Evolutionary conservation across 2,113 vertebrate species (phyloP).

Genomic region (Pundamilia nyererei): DNA sequence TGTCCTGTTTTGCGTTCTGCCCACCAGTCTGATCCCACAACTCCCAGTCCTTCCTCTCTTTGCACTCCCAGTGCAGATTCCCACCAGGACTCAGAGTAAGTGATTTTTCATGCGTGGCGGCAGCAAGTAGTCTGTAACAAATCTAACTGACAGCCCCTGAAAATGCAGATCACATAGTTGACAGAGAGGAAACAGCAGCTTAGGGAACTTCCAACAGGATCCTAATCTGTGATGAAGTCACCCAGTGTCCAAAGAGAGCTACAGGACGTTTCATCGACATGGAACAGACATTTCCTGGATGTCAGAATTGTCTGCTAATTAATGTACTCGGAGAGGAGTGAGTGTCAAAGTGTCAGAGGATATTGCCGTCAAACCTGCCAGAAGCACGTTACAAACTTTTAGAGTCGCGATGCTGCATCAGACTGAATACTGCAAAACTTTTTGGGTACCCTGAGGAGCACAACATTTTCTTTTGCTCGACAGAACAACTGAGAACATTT

Average conservation of each 20-base stretch:
- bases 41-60: background rate
- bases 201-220: conserved; percentile 44
- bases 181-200: conserved; percentile 48
- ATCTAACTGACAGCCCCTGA: conserved; percentile 67
- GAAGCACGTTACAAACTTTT: conserved; percentile 26
- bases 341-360: conserved; percentile 28
- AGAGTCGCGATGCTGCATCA: background rate
- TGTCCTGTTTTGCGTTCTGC: background rate
- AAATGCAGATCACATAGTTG: conserved; percentile 62
- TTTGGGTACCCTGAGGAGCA: background rate
- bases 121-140: conserved; percentile 66
- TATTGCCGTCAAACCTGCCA: background rate
- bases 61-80: conserved; percentile 5
- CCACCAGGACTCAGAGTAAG: conserved; percentile 37
- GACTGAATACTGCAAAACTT: conserved; percentile 23
- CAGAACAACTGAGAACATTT: background rate
- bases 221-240: conserved; percentile 53
- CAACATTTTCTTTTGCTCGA: conserved; percentile 8
- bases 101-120: conserved; percentile 60
- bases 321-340: conserved; percentile 1
- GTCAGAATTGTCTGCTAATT: conserved; percentile 40
- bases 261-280: background rate
- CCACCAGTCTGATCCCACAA: background rate
- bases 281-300: conserved; percentile 29
- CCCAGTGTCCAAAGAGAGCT: background rate